Base-by-base conservation (phyloP, 2,888 invertebrate species). In the Drosophila lacicola region DNA sequence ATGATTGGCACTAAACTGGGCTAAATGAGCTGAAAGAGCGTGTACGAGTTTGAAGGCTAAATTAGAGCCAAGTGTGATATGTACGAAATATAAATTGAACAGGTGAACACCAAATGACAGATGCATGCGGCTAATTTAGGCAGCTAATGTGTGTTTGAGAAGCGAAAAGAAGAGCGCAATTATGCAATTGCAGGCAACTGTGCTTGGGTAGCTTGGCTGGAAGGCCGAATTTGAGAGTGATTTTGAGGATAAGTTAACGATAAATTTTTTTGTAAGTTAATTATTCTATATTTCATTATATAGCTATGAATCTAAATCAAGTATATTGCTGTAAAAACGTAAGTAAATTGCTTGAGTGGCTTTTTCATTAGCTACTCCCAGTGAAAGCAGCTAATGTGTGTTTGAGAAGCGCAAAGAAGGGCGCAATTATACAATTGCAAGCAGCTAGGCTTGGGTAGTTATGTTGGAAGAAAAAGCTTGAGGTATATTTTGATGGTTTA, bases 1-100 rank as follows among this genome's bases (percentile, higher is more conserved):
- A 53, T 70, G 74, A 77, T 77, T 76, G 66, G 54, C 71, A 76
- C 56, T 61, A 51, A 73, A 65, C 45, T 62, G 41, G 29, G 14
- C 44, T 36, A 34, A 44, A 55, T 55, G 44, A 34, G 62, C 47
- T 39, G 44, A 41, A 25, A 19, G 29, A 36, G n/a, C 36, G 25
- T 14, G 50, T 13, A 17, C 9, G 25, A 50, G 45, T 42, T 39
- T 42, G 71, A 71, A 51, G 71, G 72, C 71, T 71, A 34, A 45
- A 47, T 37, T 47, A 44, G 53, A 63, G 70, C n/a, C 53, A 58
- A 70, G 76, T 73, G 73, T 58, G 70, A 75, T 64, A 63, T 56
- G 37, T 64, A 51, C 57, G 47, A 63, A 53, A 63, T 53, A 41
- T 58, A 58, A 55, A 36, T 70, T 29, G 34, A 72, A 29, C 71